Evolutionary conservation across 2,888 invertebrate species (phyloP).

Genomic region (Plusia festucae): DNA sequence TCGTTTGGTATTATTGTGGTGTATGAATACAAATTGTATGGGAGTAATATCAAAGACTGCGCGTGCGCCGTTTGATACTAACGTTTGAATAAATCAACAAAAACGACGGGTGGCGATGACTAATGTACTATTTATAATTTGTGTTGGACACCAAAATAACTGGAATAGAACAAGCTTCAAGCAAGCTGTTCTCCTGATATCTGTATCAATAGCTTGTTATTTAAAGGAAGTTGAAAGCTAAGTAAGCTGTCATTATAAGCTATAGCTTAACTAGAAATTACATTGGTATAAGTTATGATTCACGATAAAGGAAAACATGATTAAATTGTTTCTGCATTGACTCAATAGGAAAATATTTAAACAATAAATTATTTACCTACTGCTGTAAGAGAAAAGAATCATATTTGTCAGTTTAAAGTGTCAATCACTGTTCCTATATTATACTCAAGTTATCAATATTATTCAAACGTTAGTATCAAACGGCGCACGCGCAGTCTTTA

Average conservation of each 20-base stretch:
- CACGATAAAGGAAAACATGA: background rate
- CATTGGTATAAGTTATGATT: background rate
- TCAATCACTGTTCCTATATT: too few species aligned
- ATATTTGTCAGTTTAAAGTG: too few species aligned
- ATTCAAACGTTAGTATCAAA: constrained; percentile 85
- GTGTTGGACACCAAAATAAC: constrained; percentile 63
- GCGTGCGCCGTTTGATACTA: constrained; percentile 81
- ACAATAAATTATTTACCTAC: too few species aligned
- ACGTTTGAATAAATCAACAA: constrained; percentile 88
- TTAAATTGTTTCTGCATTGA: background rate
- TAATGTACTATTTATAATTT: constrained; percentile 79
- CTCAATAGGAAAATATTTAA: background rate
- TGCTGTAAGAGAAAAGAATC: too few species aligned
- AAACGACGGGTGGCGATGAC: constrained; percentile 87
- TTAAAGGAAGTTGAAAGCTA: background rate
- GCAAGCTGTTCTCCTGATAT: background rate
- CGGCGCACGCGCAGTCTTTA: constrained; percentile 81
- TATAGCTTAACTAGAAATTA: background rate
- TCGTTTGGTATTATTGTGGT: constrained; percentile 45
- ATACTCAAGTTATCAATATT: too few species aligned
- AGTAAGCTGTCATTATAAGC: constrained; percentile 5
- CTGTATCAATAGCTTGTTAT: constrained; percentile 9
- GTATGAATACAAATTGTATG: constrained; percentile 84
- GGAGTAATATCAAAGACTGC: constrained; percentile 82
- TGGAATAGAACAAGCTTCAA: constrained; percentile 57